These are phyloP conservation scores for Lampropteryx suffumata DNA, from an alignment of 2,888 invertebrate genomes.

Conservation along the genomic window DNA sequence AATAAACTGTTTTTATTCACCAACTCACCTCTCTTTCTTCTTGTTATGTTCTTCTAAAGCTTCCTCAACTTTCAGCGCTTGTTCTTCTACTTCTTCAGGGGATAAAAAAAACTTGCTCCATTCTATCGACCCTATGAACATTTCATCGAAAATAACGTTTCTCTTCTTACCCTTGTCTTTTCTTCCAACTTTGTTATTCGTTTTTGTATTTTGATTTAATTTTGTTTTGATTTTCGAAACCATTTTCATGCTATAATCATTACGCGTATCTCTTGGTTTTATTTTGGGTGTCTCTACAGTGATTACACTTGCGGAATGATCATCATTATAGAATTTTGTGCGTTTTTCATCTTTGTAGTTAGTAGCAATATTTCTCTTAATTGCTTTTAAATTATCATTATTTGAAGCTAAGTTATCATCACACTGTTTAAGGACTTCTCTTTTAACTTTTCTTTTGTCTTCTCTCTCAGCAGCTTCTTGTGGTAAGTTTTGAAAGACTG, in stretches of 20 bases:
- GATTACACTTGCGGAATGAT: not conserved
- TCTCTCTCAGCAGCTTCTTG: not conserved
- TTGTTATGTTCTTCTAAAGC: constrained; percentile 51
- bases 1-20: constrained; percentile 8
- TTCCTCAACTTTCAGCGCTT: constrained; percentile 43
- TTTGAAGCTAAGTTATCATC: constrained; percentile 6
- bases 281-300: not conserved
- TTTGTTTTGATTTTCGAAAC: not conserved
- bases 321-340: not conserved
- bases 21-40: constrained; percentile 7
- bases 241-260: not conserved
- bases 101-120: constrained; percentile 34
- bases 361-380: not conserved
- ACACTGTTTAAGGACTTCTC: constrained; percentile 13
- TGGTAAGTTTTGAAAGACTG: constrained; percentile 36
- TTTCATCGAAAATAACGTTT: constrained; percentile 10
- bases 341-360: not conserved
- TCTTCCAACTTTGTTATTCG: not conserved
- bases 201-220: not conserved
- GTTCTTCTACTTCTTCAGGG: constrained; percentile 50
- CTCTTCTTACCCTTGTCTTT: not conserved
- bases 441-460: no score
- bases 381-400: constrained; percentile 2
- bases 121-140: constrained; percentile 28
- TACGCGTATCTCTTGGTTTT: not conserved